Conservation (phyloP, 2,888 invertebrate species). For the Prosopocoilus inquinatus region DNA sequence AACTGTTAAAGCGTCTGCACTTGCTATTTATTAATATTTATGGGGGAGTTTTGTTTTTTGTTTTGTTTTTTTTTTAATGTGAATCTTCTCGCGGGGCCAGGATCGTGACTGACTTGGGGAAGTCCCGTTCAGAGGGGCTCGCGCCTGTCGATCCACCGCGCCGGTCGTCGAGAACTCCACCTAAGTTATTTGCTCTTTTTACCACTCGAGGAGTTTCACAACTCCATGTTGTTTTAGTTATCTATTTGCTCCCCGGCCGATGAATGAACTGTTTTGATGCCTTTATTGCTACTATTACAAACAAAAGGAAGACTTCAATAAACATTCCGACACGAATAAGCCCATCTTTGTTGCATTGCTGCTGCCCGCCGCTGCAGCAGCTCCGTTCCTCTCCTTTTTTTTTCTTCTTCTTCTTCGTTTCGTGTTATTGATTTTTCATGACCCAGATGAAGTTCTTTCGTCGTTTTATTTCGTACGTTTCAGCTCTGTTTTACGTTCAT, state of each 20-base stretch:
- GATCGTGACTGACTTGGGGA: slow-evolving; percentile 14
- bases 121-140: slow-evolving; percentile 27
- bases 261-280: slow-evolving; percentile 48
- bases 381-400: slow-evolving; percentile 24
- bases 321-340: slow-evolving; percentile 40
- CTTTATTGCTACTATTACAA: slow-evolving; percentile 47
- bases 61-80: not conserved
- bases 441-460: slow-evolving; percentile 16
- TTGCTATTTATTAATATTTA: no score
- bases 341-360: slow-evolving; percentile 35
- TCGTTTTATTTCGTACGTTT: slow-evolving; percentile 2
- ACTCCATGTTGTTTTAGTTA: slow-evolving; percentile 43
- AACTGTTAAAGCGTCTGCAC: no score
- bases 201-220: slow-evolving; percentile 42
- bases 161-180: slow-evolving; percentile 21
- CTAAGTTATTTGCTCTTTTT: slow-evolving; percentile 36
- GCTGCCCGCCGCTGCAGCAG: slow-evolving; percentile 15
- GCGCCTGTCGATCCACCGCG: slow-evolving; percentile 14
- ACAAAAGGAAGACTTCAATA: slow-evolving; percentile 43
- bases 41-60: no score
- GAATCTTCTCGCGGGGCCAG: not conserved
- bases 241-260: slow-evolving; percentile 43
- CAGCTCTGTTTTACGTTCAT: not conserved
- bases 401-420: slow-evolving; percentile 12
- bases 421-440: slow-evolving; percentile 21